Base-by-base conservation (phyloP, 2,888 invertebrate species). In the Loripinus fragilis region DNA sequence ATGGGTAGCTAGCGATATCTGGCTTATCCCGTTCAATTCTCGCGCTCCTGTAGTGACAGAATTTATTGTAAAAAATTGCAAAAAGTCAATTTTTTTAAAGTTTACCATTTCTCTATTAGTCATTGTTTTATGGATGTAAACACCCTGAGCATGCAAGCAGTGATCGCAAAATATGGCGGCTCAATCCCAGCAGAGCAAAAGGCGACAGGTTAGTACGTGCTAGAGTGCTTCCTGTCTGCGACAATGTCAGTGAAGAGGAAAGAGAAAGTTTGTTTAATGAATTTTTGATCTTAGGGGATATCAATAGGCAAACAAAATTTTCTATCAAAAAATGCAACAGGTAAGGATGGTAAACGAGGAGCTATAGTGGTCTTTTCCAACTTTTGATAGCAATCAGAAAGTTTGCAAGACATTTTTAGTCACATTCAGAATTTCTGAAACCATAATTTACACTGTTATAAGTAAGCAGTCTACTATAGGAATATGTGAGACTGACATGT, bases 341-440 rank as follows among this genome's bases (percentile, higher is more conserved):
- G 5, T 38, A 38, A 38, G 5, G 12, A 60, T n/a, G 42, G 33
- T 25, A 23, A 33, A 23, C 38, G 8, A 41, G 41, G n/a, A 17
- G 8, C 50, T 35, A 71, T 67, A 66, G 1, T 72, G 55, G 67
- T 55, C 55, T n/a, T 45, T 76, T 25, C 68, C 71, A 25, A 41
- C 8, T 41, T 25, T 55, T 41, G 52, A 23, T n/a, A 30, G n/a
- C 23, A 52, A 17, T n/a, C 65, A 3, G 23, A 55, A 50, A 23
- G 76, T 71, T 41, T 76, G 76, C 25, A 76, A 76, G 33, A 68
- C 68, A 66, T 76, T 60, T 41, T 30, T 76, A 8, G 35, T 41
- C 12, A 76, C 71, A 3, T 41, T 76, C 3, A 10, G 33, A 2
- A 68, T 76, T 17, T 66, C 67, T 25, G 71, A 74, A 8, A 35